Conservation (phyloP, 53 echinoderm and acorn worm species). For the Apostichopus leukothele region DNA sequence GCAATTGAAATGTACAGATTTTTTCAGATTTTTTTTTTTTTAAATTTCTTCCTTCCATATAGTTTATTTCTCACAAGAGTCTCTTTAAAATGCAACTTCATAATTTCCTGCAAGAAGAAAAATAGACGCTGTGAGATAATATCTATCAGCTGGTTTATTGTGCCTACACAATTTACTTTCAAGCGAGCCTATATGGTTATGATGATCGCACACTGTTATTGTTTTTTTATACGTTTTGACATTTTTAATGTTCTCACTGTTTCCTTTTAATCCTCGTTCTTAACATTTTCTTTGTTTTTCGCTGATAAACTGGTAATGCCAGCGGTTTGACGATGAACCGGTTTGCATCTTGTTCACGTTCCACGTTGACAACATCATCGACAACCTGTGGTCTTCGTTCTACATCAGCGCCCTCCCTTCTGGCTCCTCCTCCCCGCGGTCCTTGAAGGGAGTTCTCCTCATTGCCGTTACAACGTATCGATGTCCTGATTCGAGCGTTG, state of each 20-base stretch:
- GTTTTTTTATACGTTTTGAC: no score
- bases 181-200: no score
- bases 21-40: no score
- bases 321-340: not conserved
- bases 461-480: not conserved
- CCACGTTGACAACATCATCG: not conserved
- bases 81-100: no score
- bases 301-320: not conserved
- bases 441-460: not conserved
- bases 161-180: no score
- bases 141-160: no score
- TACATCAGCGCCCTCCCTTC: not conserved
- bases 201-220: no score
- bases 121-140: no score
- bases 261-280: not conserved
- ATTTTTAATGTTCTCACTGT: not conserved
- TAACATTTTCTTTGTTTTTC: not conserved
- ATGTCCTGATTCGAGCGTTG: not conserved
- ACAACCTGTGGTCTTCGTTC: not conserved
- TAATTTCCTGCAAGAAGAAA: no score
- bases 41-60: no score
- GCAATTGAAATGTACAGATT: no score
- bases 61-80: no score
- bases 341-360: not conserved
- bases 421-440: not conserved